phyloP scores from a whole-genome alignment of 1,140 invertebrate genomes.

The Diorhabda carinulata region DNA sequence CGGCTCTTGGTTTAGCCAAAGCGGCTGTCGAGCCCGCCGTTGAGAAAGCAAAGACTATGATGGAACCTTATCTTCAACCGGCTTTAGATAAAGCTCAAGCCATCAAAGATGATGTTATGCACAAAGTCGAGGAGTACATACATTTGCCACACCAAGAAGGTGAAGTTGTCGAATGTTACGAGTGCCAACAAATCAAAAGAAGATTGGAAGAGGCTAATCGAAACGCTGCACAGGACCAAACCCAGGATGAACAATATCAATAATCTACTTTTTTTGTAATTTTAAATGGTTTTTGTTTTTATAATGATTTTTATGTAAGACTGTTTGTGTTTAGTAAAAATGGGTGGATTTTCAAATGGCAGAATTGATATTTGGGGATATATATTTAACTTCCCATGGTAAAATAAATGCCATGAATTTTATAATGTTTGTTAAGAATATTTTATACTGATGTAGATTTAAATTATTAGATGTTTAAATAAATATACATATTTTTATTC shows the following conservation, averaged over 20 bases:
- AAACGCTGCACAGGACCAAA: not conserved
- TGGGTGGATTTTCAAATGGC: too few relatives aligned
- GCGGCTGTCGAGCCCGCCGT: constrained; percentile 35
- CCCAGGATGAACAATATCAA: not conserved
- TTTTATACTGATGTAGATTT: too few relatives aligned
- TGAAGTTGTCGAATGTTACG: constrained; percentile 7
- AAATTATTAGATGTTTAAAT: too few relatives aligned
- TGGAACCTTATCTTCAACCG: constrained; percentile 35
- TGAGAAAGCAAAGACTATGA: constrained; percentile 29
- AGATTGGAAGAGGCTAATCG: not conserved
- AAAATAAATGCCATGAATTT: too few relatives aligned
- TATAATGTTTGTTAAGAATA: too few relatives aligned
- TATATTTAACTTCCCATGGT: too few relatives aligned
- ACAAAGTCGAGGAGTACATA: constrained; percentile 38
- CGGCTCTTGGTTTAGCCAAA: constrained; percentile 31
- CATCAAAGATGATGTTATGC: constrained; percentile 34
- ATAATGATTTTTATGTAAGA: not conserved
- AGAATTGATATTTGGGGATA: too few relatives aligned
- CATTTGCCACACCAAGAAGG: constrained; percentile 21
- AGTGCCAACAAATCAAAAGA: constrained; percentile 10
- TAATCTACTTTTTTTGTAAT: not conserved
- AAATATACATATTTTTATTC: too few relatives aligned
- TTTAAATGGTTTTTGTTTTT: constrained; percentile 6
- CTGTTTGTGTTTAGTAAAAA: too few relatives aligned
- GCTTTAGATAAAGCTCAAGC: constrained; percentile 36